A percentile compares a stretch with the other conserved stretches of the same genome.
Evolutionary conservation across 2,888 invertebrate species (phyloP).

Genomic region (Polyploca ridens): DNA sequence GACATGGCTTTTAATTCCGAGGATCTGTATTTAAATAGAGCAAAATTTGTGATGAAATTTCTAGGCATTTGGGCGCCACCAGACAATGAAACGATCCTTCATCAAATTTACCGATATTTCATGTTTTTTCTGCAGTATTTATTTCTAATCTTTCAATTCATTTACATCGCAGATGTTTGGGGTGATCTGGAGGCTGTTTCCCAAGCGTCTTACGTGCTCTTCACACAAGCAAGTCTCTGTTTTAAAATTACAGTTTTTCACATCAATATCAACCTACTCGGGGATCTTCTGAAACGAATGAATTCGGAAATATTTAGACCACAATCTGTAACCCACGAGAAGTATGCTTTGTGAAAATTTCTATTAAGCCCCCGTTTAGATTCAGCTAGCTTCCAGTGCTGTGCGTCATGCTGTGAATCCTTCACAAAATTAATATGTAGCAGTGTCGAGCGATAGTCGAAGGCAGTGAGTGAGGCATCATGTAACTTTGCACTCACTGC

Average conservation of each 20-base stretch:
- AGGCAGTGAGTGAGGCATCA: too few relatives aligned
- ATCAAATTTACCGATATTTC: slow-evolving; percentile 51
- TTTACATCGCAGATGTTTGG: slow-evolving; percentile 70
- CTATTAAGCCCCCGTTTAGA: too few relatives aligned
- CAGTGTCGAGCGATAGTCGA: too few relatives aligned
- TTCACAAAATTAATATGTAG: too few relatives aligned
- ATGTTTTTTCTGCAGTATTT: slow-evolving; percentile 66
- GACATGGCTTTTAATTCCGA: slow-evolving; percentile 40
- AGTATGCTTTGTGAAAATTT: slow-evolving; percentile 37
- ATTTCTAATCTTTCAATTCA: slow-evolving; percentile 68
- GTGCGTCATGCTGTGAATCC: too few relatives aligned
- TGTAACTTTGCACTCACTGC: too few relatives aligned
- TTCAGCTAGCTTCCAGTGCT: too few relatives aligned
- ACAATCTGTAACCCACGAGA: slow-evolving; percentile 51
- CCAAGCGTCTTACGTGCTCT: slow-evolving; percentile 68
- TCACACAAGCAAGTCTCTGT: slow-evolving; percentile 75
- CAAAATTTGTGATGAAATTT: slow-evolving; percentile 68
- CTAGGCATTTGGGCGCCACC: slow-evolving; percentile 72
- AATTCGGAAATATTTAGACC: slow-evolving; percentile 62
- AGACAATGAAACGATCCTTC: slow-evolving; percentile 41
- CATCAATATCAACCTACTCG: slow-evolving; percentile 53
- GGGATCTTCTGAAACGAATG: slow-evolving; percentile 58
- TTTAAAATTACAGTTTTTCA: slow-evolving; percentile 71
- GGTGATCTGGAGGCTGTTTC: slow-evolving; percentile 73
- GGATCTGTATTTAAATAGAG: slow-evolving; percentile 65